Base-by-base conservation (phyloP, 2,113 vertebrate species). In the Pelobates fuscus region DNA sequence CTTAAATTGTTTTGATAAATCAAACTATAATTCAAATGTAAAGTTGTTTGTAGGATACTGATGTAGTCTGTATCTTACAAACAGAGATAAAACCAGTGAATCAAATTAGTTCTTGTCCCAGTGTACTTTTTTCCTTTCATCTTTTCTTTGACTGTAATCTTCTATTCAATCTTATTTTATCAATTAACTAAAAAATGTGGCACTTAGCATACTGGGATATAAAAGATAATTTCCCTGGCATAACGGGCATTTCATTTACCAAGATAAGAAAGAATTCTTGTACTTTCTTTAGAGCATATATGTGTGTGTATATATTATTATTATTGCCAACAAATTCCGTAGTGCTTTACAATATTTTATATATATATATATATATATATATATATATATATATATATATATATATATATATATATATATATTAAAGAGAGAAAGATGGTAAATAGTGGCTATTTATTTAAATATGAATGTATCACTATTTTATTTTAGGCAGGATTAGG, bases 1-100 rank as follows among this genome's bases (percentile, higher is more conserved):
- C 25, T 60, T 20, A 60, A 60, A 60, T 26, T 26, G 14, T 60
- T 60, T 60, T 60, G 57, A 60, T 60, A 60, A 60, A 60, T 60
- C 57, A 26, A 26, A 60, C 12, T 60, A 27, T 60, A 60, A 60
- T 26, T 20, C 23, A 26, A 60, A 27, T 27, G 57, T 26, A 60
- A 2, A 60, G 23, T 60, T 60, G 57, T 26, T 27, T 60, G 14
- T 12, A 10, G 26, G 57, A 60, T 5, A 23, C 3, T 7, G 5
- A 57, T 57, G 32, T 23, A 27, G 12, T 27, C 23, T 10, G 7
- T 20, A 27, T 60, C 21, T 6, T 60, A 25, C 57, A 60, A 60
- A 60, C 57, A 60, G 25, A 60, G 57, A 60, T 60, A 60, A 60
- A 60, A 23, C 52, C 20, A 55, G 52, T 20, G n/a, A 55, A 2